Conservation (phyloP, 2,797 vertebrate genomes). For the Takifugu rubripes region DNA sequence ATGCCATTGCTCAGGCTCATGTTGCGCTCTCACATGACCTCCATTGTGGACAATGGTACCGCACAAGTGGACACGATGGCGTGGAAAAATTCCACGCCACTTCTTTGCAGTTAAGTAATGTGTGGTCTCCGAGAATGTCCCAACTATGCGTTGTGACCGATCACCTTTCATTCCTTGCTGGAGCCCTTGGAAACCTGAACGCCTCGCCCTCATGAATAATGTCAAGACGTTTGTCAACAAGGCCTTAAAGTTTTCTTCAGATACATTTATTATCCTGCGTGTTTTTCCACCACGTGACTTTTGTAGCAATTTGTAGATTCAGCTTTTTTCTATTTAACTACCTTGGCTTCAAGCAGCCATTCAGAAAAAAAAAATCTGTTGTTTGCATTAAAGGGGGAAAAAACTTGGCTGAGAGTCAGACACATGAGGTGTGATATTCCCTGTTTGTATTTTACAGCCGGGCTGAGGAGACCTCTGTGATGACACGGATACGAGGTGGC, state of each 20-base stretch:
- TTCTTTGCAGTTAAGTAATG: conserved; percentile 50
- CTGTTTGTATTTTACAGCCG: conserved; percentile 60
- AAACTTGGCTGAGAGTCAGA: conserved; percentile 42
- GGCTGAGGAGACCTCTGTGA: conserved; percentile 49
- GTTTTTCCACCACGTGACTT: conserved; percentile 21
- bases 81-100: conserved; percentile 55
- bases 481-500: conserved; percentile 49
- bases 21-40: conserved; percentile 75
- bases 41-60: conserved; percentile 37
- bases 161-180: conserved; percentile 19
- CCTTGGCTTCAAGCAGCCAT: conserved; percentile 20
- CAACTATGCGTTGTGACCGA: conserved; percentile 36
- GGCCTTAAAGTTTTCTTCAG: conserved; percentile 13
- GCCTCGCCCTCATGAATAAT: conserved; percentile 37
- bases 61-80: conserved; percentile 59
- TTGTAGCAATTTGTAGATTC: conserved; percentile 3
- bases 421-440: conserved; percentile 52
- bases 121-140: conserved; percentile 38
- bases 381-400: conserved; percentile 44
- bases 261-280: conserved; percentile 26
- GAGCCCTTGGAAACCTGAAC: conserved; percentile 38
- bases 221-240: conserved; percentile 55
- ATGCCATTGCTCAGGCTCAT: conserved; percentile 68
- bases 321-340: conserved; percentile 15
- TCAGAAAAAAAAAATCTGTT: conserved; percentile 23